phyloP scores from a whole-genome alignment of 35 echinoderm and acorn worm species.

The Patiria miniata region DNA sequence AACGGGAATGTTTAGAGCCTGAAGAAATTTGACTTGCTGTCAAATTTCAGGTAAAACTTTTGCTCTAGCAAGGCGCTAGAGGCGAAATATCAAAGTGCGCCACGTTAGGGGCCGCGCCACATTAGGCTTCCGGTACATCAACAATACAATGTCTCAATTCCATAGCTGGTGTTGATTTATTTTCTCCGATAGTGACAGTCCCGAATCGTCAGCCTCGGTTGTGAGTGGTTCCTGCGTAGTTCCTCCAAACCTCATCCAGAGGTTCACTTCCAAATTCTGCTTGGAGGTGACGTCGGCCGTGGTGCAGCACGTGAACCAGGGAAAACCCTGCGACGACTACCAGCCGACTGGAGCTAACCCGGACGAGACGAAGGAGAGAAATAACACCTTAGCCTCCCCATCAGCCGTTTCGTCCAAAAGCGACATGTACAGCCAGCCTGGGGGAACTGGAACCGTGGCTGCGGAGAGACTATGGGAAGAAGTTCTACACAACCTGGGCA shows the following conservation, averaged over 20 bases:
- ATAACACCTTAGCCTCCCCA: not conserved
- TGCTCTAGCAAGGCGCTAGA: no score
- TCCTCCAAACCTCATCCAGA: constrained; percentile 32
- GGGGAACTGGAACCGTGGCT: constrained; percentile 29
- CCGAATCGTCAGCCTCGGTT: not conserved
- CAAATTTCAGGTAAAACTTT: no score
- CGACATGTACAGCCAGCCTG: not conserved
- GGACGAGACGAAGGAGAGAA: not conserved
- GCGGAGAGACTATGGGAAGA: constrained; percentile 85
- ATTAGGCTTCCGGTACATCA: no score
- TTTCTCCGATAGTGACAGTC: not conserved
- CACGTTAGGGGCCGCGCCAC: no score
- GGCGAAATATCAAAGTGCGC: no score
- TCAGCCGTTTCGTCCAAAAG: not conserved
- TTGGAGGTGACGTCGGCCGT: constrained; percentile 62
- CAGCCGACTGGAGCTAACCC: not conserved
- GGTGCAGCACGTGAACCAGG: constrained; percentile 28
- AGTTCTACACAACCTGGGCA: constrained; percentile 72
- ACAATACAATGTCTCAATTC: no score
- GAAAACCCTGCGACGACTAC: constrained; percentile 25
- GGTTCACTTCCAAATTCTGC: constrained; percentile 61
- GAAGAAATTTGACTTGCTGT: no score
- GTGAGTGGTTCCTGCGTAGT: not conserved
- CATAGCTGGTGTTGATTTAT: not conserved
- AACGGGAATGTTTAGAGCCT: no score